These are phyloP conservation scores for Caenorhabditis sp. DNA, from an alignment of 2,888 invertebrate genomes.

Conservation along the genomic window DNA sequence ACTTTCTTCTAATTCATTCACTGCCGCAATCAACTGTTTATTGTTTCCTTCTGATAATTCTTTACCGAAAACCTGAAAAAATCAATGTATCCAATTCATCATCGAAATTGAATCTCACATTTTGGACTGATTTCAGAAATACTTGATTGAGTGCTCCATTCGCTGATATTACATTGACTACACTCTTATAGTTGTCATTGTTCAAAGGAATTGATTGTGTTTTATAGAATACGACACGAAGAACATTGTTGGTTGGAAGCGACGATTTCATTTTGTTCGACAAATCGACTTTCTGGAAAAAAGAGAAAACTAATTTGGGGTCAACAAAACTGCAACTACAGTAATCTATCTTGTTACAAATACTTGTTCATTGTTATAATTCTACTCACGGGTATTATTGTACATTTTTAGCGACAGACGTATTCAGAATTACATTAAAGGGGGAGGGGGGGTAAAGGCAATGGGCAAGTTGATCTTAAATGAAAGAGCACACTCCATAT, in stretches of 20 bases:
- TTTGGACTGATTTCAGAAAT: conserved; percentile 77
- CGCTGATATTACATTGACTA: conserved; percentile 77
- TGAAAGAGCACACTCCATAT: no score
- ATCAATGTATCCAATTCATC: no score
- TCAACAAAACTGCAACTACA: background rate
- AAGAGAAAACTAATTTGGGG: background rate
- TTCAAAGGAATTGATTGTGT: conserved; percentile 76
- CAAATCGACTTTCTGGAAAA: conserved; percentile 62
- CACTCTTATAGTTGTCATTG: conserved; percentile 76
- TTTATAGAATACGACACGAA: conserved; percentile 77
- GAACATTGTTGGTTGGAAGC: conserved; percentile 19
- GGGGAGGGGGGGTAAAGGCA: no score
- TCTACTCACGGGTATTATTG: no score
- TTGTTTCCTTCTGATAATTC: conserved; percentile 73
- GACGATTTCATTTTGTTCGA: conserved; percentile 53
- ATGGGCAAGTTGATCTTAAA: no score
- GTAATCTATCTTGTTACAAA: no score
- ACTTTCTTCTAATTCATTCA: conserved; percentile 64
- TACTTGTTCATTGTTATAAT: no score
- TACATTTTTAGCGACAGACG: no score
- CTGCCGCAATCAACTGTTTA: conserved; percentile 54
- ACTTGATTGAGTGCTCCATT: conserved; percentile 76
- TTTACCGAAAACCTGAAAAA: conserved; percentile 55
- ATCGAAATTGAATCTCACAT: no score
- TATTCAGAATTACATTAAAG: no score